phyloP scores from a whole-genome alignment of 2,797 vertebrate species.

The Sardinella longiceps region DNA sequence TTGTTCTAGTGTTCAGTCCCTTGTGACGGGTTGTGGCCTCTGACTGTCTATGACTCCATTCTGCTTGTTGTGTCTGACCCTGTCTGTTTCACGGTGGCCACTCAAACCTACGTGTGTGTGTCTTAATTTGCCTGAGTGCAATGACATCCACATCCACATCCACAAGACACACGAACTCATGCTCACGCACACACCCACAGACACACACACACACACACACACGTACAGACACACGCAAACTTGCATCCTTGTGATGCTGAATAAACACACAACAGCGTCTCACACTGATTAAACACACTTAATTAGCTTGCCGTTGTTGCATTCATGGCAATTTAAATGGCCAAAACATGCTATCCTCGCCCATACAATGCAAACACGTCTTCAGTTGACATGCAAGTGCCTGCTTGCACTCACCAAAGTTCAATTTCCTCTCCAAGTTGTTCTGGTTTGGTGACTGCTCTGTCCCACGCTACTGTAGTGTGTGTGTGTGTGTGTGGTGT shows the following conservation, averaged over 20 bases:
- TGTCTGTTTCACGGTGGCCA: neutral
- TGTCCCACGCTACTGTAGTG: neutral
- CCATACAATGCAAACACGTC: neutral
- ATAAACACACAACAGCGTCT: neutral
- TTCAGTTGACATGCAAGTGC: neutral
- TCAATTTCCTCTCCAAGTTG: neutral
- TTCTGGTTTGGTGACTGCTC: constrained; percentile 2
- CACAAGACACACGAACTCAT: neutral
- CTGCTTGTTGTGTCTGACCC: neutral
- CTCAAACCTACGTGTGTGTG: neutral
- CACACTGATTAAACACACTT: neutral
- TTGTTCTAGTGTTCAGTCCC: neutral
- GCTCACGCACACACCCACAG: too few species aligned
- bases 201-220: neutral
- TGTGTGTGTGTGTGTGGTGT: neutral
- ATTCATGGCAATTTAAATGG: neutral
- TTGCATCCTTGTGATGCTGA: neutral
- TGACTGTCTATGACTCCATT: neutral
- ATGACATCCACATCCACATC: neutral
- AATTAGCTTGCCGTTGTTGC: neutral
- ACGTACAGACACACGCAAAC: neutral
- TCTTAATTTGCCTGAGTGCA: neutral
- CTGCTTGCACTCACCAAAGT: neutral
- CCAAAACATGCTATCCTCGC: neutral
- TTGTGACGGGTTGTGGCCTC: neutral